Conservation (phyloP, 2,113 vertebrate species). For the Chionis minor region DNA sequence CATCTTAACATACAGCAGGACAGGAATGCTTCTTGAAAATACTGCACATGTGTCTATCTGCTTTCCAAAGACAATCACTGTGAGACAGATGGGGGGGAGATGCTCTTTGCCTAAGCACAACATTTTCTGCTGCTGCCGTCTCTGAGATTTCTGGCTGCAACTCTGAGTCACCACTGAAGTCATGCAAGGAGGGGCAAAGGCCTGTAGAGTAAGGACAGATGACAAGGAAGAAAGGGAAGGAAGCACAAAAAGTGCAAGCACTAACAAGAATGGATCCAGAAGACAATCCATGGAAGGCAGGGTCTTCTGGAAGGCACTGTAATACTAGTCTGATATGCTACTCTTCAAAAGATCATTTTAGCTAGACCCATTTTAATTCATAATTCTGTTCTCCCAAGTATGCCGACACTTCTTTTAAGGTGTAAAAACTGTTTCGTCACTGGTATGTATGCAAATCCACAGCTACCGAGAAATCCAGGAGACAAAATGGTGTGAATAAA, state of each 20-base stretch:
- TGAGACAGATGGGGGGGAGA: neutral
- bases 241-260: neutral
- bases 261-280: neutral
- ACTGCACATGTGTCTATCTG: neutral
- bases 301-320: neutral
- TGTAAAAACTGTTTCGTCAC: neutral
- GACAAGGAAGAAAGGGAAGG: neutral
- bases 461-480: neutral
- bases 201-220: neutral
- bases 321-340: neutral
- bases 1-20: neutral
- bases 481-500: neutral
- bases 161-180: neutral
- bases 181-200: neutral
- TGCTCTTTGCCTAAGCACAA: neutral
- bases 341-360: neutral
- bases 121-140: neutral
- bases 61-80: neutral
- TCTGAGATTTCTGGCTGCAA: neutral
- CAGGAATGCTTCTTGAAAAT: neutral
- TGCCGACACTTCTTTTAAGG: neutral
- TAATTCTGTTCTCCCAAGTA: neutral
- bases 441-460: neutral
- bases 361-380: neutral
- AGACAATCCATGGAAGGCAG: neutral